These are phyloP conservation scores for Drosophila borealis DNA, from an alignment of 2,888 invertebrate species.

Conservation along the genomic window DNA sequence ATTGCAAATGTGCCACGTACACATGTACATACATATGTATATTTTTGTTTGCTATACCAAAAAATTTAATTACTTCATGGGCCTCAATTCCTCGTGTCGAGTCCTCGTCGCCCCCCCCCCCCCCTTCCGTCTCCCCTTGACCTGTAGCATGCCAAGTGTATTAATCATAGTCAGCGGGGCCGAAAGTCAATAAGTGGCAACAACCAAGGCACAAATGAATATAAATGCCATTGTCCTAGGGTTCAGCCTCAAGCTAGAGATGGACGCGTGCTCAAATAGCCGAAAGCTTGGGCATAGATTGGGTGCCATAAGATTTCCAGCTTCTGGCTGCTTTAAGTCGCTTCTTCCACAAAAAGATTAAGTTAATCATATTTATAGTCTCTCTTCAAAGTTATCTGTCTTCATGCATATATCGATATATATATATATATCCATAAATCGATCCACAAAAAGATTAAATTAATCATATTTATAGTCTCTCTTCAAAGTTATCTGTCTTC, in stretches of 20 bases:
- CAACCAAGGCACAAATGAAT: slow-evolving; percentile 58
- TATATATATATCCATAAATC: neutral
- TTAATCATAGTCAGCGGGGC: slow-evolving; percentile 37
- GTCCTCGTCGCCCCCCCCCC: neutral
- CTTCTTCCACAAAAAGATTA: too few relatives aligned
- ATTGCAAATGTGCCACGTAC: slow-evolving; percentile 13
- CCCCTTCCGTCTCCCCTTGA: neutral
- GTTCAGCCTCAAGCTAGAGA: slow-evolving; percentile 10
- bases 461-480: too few relatives aligned
- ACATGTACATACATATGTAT: neutral
- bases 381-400: too few relatives aligned
- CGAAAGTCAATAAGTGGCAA: slow-evolving; percentile 55
- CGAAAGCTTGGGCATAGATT: neutral
- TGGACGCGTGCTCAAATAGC: neutral
- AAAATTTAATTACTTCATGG: slow-evolving; percentile 40
- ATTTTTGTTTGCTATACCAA: slow-evolving; percentile 24
- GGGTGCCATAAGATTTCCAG: too few relatives aligned
- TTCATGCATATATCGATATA: neutral
- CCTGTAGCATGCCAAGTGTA: slow-evolving; percentile 23
- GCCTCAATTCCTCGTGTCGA: slow-evolving; percentile 5
- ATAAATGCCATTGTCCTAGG: slow-evolving; percentile 53
- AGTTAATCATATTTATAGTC: too few relatives aligned
- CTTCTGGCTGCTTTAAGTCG: too few relatives aligned
- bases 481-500: too few relatives aligned
- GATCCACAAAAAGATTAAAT: too few relatives aligned